Percentiles rank a stretch among this genome's conserved stretches.
Evolutionary conservation across 2,797 vertebrate species (phyloP).

Genomic region (Enoplosus armatus): DNA sequence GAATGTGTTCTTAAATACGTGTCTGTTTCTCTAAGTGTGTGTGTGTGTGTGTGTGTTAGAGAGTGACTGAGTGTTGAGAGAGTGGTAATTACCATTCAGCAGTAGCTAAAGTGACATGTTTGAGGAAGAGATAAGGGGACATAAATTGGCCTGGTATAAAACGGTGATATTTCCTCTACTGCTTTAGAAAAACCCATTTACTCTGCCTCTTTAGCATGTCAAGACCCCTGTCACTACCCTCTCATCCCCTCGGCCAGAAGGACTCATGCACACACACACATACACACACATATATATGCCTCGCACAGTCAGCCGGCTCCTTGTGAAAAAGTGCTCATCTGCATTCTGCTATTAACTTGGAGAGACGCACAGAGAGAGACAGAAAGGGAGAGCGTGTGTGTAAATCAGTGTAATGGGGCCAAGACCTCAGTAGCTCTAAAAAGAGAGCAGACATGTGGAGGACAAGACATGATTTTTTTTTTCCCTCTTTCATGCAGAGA

Average conservation of each 20-base stretch:
- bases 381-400: slow-evolving; percentile 88
- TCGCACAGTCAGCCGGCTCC: slow-evolving; percentile 74
- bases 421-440: slow-evolving; percentile 96
- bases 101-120: slow-evolving; percentile 99
- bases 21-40: slow-evolving; percentile 41
- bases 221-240: slow-evolving; percentile 98
- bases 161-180: slow-evolving; percentile 99
- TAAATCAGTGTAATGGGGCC: slow-evolving; percentile 99
- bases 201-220: slow-evolving; percentile 99
- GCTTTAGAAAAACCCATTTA: slow-evolving; percentile 99
- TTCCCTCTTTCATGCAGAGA: slow-evolving; percentile 88
- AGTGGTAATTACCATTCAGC: slow-evolving; percentile 98
- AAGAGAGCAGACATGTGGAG: slow-evolving; percentile 94
- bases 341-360: slow-evolving; percentile 84
- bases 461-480: slow-evolving; percentile 96
- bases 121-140: slow-evolving; percentile 99
- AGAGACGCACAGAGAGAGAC: slow-evolving; percentile 74
- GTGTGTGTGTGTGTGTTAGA: slow-evolving; percentile 46
- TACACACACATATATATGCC: slow-evolving; percentile 79
- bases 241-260: slow-evolving; percentile 95
- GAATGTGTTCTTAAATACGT: slow-evolving; percentile 52
- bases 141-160: slow-evolving; percentile 98
- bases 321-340: slow-evolving; percentile 84
- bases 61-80: slow-evolving; percentile 79
- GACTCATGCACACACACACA: slow-evolving; percentile 61